Evolutionary conservation across 2,797 vertebrate genomes (phyloP).

Genomic region (Enteromius trimaculatus): DNA sequence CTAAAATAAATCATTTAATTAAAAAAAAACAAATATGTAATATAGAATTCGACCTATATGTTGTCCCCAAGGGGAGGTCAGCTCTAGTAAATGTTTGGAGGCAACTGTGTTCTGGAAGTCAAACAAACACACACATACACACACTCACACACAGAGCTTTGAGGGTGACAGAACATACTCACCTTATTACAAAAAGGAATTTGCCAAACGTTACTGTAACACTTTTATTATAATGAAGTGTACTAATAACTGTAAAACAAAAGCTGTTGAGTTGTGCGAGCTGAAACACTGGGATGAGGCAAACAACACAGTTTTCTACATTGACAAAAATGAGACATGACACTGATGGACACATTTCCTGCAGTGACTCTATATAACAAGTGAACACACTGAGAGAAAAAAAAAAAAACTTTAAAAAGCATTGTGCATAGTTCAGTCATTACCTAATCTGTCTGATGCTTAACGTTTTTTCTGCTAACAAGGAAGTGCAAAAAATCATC

Average conservation of each 20-base stretch:
- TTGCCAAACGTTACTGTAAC: not conserved
- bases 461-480: slow-evolving; percentile 74
- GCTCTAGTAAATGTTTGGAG: not conserved
- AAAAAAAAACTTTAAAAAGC: slow-evolving; percentile 75
- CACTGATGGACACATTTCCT: slow-evolving; percentile 65
- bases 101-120: not conserved
- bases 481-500: slow-evolving; percentile 81
- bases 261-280: slow-evolving; percentile 26
- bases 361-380: slow-evolving; percentile 76
- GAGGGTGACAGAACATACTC: not conserved
- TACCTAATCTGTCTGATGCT: slow-evolving; percentile 71
- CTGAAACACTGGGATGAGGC: slow-evolving; percentile 62
- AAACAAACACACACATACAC: not conserved
- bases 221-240: not conserved
- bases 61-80: not conserved
- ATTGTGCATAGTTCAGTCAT: slow-evolving; percentile 81
- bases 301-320: slow-evolving; percentile 67
- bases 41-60: not conserved
- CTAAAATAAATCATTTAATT: not conserved
- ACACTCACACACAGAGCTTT: not conserved
- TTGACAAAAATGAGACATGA: slow-evolving; percentile 71
- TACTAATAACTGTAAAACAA: slow-evolving; percentile 1
- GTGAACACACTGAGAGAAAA: slow-evolving; percentile 70
- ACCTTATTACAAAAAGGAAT: slow-evolving; percentile 6
- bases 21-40: not conserved